These are phyloP conservation scores for Rhombomys opimus DNA, from an alignment of 2,113 vertebrate species.

Conservation along the genomic window DNA sequence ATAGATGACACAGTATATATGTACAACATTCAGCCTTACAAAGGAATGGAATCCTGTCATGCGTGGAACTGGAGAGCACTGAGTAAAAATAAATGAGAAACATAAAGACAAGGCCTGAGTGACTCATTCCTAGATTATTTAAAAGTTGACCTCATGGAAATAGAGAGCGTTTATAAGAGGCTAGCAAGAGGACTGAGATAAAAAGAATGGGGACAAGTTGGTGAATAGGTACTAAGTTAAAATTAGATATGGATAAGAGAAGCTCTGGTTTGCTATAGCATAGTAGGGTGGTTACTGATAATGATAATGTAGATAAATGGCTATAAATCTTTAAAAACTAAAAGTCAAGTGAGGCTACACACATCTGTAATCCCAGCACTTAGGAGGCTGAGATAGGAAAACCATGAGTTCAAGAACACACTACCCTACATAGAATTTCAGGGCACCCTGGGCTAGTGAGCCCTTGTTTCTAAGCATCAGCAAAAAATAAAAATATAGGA, in stretches of 20 bases:
- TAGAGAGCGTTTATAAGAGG: neutral
- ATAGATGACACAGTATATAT: neutral
- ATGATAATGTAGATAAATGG: neutral
- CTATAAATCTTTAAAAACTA: neutral
- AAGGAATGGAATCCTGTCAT: constrained; percentile 25
- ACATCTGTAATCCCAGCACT: neutral
- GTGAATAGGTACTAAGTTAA: neutral
- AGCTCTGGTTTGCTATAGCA: neutral
- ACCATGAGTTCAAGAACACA: neutral
- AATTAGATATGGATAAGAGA: neutral
- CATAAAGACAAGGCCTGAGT: constrained; percentile 4
- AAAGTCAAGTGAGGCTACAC: neutral
- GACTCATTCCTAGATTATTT: neutral
- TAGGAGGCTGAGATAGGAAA: neutral
- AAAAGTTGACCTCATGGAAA: neutral
- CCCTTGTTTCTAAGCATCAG: neutral
- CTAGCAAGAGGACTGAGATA: neutral
- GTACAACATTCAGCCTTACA: neutral
- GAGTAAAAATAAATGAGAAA: neutral
- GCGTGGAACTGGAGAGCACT: neutral
- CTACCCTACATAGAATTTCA: neutral
- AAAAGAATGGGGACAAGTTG: neutral
- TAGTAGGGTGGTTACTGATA: neutral
- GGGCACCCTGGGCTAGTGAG: neutral
- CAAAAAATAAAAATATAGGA: neutral